Conservation (phyloP, 1,140 invertebrate genomes). For the Hypsibius dujardini region DNA sequence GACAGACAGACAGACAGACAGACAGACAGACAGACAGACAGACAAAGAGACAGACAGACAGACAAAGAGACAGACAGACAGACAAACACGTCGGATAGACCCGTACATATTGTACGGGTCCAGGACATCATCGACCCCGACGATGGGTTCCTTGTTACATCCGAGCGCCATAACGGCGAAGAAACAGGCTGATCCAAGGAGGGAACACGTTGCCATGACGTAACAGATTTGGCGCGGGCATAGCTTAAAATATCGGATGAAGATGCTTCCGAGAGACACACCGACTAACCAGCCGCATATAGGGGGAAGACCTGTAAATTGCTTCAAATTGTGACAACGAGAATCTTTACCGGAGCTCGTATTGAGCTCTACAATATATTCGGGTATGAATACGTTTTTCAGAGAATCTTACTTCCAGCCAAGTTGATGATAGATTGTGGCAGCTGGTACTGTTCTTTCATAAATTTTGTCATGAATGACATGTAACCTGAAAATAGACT, state of each 20-base stretch:
- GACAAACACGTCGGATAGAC: neutral
- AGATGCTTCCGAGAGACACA: neutral
- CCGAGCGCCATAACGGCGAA: neutral
- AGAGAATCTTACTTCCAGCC: slow-evolving; percentile 1
- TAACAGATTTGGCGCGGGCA: neutral
- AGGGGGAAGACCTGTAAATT: neutral
- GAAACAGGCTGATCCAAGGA: slow-evolving; percentile 6
- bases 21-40: no score
- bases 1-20: no score
- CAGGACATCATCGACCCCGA: slow-evolving; percentile 10
- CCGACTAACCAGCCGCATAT: neutral
- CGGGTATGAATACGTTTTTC: neutral
- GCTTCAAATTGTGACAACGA: neutral
- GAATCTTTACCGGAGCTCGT: neutral
- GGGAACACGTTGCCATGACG: neutral
- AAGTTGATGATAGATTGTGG: neutral
- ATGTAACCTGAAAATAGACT: slow-evolving; percentile 6
- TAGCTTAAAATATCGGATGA: neutral
- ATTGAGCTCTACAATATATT: neutral
- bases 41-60: no score
- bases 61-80: no score
- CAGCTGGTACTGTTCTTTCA: slow-evolving; percentile 15
- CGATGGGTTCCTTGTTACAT: neutral
- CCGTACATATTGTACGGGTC: slow-evolving; percentile 3
- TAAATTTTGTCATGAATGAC: neutral